Base-by-base conservation (phyloP, 2,888 invertebrate species). In the Stenodera caucasica region DNA sequence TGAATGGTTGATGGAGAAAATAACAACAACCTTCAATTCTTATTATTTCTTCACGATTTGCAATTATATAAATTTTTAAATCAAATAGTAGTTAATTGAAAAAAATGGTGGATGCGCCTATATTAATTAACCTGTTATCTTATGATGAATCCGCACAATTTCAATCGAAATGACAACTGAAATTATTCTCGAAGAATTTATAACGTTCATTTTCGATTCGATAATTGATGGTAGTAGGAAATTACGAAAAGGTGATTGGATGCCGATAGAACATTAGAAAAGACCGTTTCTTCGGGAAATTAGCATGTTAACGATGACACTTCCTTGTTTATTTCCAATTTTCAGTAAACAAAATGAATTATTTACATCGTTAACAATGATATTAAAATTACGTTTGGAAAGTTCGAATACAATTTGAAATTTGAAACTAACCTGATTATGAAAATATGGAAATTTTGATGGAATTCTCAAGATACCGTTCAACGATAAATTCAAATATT, bases 371-470 rank as follows among this genome's bases (percentile, higher is more conserved):
- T 7, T 40, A 40, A 18, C 18, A 18, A 18, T 3, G 21, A 40
- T 2, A 40, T 18, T 18, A 40, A 18, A 18, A 11, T 4, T 40
- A 18, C 7, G 40, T 11, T 18, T 40, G 3, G 1, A 40, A 40
- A 4, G 18, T 40, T 40, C 18, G 11, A 18, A 40, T 18, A 40
- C 3, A 7, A 40, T 26, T 45, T 33, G 32, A 29, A 58, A 53
- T 57, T 30, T 57, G 40, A 52, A 40, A 35, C 53, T 58, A 58
- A 58, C 58, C 35, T 35, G 55, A 59, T 55, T 59, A 55, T 30
- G 26, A 21, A 33, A 50, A 55, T 49, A 53, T 55, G 58, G 21
- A 54, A 53, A 58, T 55, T 49, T 49, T 32, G 49, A 55, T 55
- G 49, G 45, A 55, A 49, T 49, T 55, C n/a, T n/a, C n/a, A n/a